A percentile compares a stretch with the other conserved stretches of the same genome.
phyloP scores from a whole-genome alignment of 2,113 vertebrate species.

The Callionymus lyra region DNA sequence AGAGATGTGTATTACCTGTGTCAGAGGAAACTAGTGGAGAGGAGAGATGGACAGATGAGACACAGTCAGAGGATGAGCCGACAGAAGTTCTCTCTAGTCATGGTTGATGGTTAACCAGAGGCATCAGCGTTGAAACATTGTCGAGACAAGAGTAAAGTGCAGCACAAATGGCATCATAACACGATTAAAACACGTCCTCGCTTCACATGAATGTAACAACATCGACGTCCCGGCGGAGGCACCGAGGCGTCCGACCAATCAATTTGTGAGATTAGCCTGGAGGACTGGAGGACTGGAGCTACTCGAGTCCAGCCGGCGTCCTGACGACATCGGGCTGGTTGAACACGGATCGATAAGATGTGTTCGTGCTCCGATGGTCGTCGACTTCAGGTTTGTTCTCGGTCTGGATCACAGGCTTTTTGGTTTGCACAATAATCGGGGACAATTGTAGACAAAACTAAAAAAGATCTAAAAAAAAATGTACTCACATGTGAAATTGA shows the following conservation, averaged over 20 bases:
- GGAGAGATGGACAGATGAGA: constrained; percentile 53
- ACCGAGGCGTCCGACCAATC: constrained; percentile 34
- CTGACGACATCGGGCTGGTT: constrained; percentile 20
- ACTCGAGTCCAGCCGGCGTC: constrained; percentile 21
- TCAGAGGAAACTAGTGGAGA: constrained; percentile 69
- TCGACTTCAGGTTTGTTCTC: neutral
- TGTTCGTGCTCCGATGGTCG: constrained; percentile 9
- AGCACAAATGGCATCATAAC: too few relatives aligned
- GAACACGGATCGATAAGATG: constrained; percentile 19
- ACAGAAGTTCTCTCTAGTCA: too few relatives aligned
- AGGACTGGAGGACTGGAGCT: constrained; percentile 26
- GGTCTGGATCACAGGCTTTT: too few relatives aligned
- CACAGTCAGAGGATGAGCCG: constrained; percentile 44
- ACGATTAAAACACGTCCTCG: too few relatives aligned
- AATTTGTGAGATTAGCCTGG: constrained; percentile 38
- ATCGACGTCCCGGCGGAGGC: constrained; percentile 20
- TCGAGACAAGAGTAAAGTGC: too few relatives aligned
- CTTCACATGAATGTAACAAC: too few relatives aligned
- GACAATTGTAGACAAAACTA: too few relatives aligned
- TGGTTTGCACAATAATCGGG: too few relatives aligned
- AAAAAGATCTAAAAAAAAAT: too few relatives aligned
- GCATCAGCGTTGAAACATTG: too few relatives aligned
- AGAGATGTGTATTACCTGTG: constrained; percentile 60
- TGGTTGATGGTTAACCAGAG: too few relatives aligned
- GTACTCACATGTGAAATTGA: too few relatives aligned